Conservation (phyloP, 2,797 vertebrate genomes). For the Coregonus sp. region DNA sequence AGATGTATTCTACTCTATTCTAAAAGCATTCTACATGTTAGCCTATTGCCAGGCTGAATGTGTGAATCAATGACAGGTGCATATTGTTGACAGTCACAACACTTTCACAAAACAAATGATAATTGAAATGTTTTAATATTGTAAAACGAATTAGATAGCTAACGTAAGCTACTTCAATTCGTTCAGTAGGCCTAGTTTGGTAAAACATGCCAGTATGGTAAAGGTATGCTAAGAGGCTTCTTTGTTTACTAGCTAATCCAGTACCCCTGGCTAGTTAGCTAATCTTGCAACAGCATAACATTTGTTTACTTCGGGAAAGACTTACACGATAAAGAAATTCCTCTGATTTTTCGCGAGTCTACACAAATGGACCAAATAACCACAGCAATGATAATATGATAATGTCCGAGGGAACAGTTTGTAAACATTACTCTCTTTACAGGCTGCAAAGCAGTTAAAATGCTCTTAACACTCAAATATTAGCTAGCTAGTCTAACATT, state of each 20-base stretch:
- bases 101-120: too few species aligned
- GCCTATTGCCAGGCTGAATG: too few species aligned
- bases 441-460: conserved; percentile 29
- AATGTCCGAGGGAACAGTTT: conserved; percentile 15
- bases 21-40: too few species aligned
- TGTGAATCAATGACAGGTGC: neutral
- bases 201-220: neutral
- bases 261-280: too few species aligned
- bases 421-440: neutral
- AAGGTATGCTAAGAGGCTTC: neutral
- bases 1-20: too few species aligned
- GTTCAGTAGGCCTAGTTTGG: too few species aligned
- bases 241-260: neutral
- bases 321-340: conserved; percentile 78
- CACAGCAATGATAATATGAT: conserved; percentile 47
- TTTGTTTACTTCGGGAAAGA: neutral
- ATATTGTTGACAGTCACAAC: neutral
- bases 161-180: too few species aligned
- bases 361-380: conserved; percentile 52
- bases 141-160: too few species aligned
- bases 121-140: too few species aligned
- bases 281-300: neutral
- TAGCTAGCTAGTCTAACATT: conserved; percentile 14
- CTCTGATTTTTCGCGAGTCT: conserved; percentile 71
- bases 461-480: conserved; percentile 38